Evolutionary conservation across 1,140 invertebrate species (phyloP), one percentile per base, ranked within the genome.

Genomic region (Paramacrobiotus metropolitanus): DNA sequence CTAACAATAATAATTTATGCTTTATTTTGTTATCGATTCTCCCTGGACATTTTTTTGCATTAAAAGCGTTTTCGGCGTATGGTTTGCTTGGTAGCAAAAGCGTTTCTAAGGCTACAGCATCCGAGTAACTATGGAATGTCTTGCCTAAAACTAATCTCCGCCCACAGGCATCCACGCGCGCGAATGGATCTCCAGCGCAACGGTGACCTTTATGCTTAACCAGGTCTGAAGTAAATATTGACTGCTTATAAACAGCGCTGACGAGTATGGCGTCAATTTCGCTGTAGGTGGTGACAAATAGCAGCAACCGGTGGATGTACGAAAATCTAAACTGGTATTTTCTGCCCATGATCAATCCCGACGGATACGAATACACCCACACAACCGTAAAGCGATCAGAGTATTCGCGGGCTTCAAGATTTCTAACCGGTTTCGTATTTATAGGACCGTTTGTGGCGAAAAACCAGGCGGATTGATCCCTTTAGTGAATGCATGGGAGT

Each of bases 261-360:
- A n/a, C n/a, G n/a, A n/a, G n/a, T n/a, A n/a, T n/a, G n/a, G n/a
- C n/a, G n/a, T n/a, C n/a, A n/a, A n/a, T n/a, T n/a, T n/a, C n/a
- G n/a, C n/a, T n/a, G n/a, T n/a, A 40, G 34, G 9, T 40, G 34
- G 34, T 40, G 34, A 40, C 34, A 40, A 40, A 40, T n/a, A n/a
- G n/a, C n/a, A n/a, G n/a, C n/a, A n/a, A n/a, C n/a, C n/a, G n/a
- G 21, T 20, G 61, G 30, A 60, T 59, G n/a, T 48, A 68, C 21
- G 61, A 68, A 3, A 64, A 68, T 31, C 68, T 69, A 64, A 72
- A 75, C 45, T 75, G 65, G 61, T 69, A 71, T 61, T 70, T 74
- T 24, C 31, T 68, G 9, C 68, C 68, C 1, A 21, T 68, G 18
- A 61, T 68, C 2, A 69, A 69, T 55, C 65, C 68, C 0, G 68